These are phyloP conservation scores for Steinernema hermaphroditum DNA, from an alignment of 2,888 invertebrate species.

Conservation along the genomic window DNA sequence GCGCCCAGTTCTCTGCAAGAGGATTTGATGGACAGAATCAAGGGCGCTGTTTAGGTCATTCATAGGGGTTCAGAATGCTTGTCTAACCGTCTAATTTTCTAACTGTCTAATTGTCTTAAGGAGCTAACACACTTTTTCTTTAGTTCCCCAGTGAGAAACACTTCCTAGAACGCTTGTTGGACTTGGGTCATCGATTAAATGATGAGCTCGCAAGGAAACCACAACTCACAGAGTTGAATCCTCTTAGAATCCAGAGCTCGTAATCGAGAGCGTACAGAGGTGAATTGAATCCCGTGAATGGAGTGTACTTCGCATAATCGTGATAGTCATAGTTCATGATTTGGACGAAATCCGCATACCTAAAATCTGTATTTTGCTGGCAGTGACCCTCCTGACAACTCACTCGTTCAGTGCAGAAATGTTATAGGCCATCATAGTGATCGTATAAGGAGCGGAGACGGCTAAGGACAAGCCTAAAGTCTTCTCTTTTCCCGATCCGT, in stretches of 20 bases:
- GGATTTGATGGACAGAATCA: too few species aligned
- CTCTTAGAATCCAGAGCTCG: constrained; percentile 49
- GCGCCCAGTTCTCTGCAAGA: too few species aligned
- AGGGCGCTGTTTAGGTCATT: too few species aligned
- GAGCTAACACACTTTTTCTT: too few species aligned
- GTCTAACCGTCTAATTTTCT: too few species aligned
- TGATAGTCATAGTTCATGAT: constrained; percentile 90
- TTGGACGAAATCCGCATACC: constrained; percentile 80
- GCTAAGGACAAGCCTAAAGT: constrained; percentile 51
- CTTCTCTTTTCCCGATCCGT: not conserved
- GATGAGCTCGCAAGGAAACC: too few species aligned
- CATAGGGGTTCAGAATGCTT: too few species aligned
- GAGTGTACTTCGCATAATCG: constrained; percentile 73
- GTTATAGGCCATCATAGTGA: constrained; percentile 79
- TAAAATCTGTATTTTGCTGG: constrained; percentile 60
- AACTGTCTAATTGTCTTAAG: too few species aligned
- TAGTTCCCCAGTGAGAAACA: too few species aligned
- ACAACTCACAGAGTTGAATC: constrained; percentile 55
- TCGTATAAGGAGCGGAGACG: constrained; percentile 77
- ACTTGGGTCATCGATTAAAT: too few species aligned
- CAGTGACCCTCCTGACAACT: not conserved
- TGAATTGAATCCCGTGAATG: constrained; percentile 83
- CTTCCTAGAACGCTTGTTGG: too few species aligned
- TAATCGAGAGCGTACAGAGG: constrained; percentile 74
- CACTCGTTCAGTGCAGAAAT: constrained; percentile 78